Conservation (phyloP, 2,888 invertebrate genomes). For the Dryomyza anilis region DNA sequence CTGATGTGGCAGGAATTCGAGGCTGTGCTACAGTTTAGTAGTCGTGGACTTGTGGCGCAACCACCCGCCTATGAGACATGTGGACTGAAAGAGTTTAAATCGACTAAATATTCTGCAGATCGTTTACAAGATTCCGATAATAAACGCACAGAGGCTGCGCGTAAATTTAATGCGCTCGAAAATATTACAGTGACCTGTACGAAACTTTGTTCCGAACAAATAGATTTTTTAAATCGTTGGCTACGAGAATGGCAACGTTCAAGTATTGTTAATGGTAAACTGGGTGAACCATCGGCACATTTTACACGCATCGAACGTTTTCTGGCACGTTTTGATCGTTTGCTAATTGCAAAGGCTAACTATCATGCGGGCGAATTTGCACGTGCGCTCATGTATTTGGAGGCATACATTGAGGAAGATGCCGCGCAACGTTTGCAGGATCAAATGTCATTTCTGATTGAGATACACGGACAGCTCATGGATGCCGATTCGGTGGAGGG, state of each 20-base stretch:
- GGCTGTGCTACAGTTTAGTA: slow-evolving; percentile 62
- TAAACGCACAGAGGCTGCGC: not conserved
- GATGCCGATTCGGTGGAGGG: slow-evolving; percentile 91
- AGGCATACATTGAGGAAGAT: slow-evolving; percentile 71
- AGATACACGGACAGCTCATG: slow-evolving; percentile 85
- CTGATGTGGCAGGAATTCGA: slow-evolving; percentile 65
- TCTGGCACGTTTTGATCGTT: slow-evolving; percentile 65
- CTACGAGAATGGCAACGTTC: slow-evolving; percentile 65
- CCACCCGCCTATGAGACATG: slow-evolving; percentile 33
- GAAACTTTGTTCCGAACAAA: slow-evolving; percentile 72
- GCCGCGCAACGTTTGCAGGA: slow-evolving; percentile 64
- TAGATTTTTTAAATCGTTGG: slow-evolving; percentile 81
- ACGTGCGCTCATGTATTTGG: slow-evolving; percentile 76
- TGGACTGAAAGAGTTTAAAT: slow-evolving; percentile 47
- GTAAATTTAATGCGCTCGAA: slow-evolving; percentile 29
- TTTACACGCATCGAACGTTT: slow-evolving; percentile 55
- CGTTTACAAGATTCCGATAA: not conserved
- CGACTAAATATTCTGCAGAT: slow-evolving; percentile 43
- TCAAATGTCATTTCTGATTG: slow-evolving; percentile 70
- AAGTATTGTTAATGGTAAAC: slow-evolving; percentile 47
- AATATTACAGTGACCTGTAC: slow-evolving; percentile 63
- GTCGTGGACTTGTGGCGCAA: slow-evolving; percentile 28
- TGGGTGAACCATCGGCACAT: slow-evolving; percentile 50
- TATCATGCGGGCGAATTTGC: slow-evolving; percentile 77
- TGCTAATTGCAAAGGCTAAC: slow-evolving; percentile 74